Base-by-base conservation (phyloP, 2,113 vertebrate species). In the Melanocharis versteri region DNA sequence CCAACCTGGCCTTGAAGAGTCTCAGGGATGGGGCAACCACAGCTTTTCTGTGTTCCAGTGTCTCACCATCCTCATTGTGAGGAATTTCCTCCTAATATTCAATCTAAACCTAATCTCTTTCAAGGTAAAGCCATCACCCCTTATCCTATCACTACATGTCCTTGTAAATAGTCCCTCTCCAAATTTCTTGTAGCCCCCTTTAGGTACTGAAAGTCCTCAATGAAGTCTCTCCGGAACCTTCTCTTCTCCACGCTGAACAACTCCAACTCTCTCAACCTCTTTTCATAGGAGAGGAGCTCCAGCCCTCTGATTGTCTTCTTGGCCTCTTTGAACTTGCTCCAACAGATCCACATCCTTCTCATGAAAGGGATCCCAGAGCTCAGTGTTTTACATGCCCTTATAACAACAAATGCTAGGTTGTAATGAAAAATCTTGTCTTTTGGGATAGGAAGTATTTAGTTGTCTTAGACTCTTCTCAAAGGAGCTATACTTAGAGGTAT, bases 401-500 rank as follows among this genome's bases (percentile, higher is more conserved):
- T 45, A 77, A 50, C 42, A 65, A 56, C 3, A 69, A 65, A 65
- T 77, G 4, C 28, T 76, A 48, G 14, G 5, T 81, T 47, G 28
- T 76, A 70, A 60, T 91, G 75, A 91, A 84, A 92, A 85, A 56
- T 86, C 30, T 50, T 9, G 4, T 44, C 26, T 77, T 88, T 47
- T n/a, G 31, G 40, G 48, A 66, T 72, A 66, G 44, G 65, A 64
- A 88, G 81, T 80, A 61, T 28, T 89, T 64, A 45, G 42, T 72
- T 86, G 13, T 28, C 31, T 68, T 69, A 85, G 33, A 44, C 24
- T 66, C 39, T 88, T 84, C 65, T 85, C 40, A 71, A 48, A 66
- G 44, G 66, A 86, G 22, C 65, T 91, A 19, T 83, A 80, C 57
- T 88, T 73, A 76, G n/a, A 86, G 21, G 6, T 64, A 31, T 76